phyloP scores from a whole-genome alignment of 1,140 invertebrate genomes.

The Olivierus martensii region DNA sequence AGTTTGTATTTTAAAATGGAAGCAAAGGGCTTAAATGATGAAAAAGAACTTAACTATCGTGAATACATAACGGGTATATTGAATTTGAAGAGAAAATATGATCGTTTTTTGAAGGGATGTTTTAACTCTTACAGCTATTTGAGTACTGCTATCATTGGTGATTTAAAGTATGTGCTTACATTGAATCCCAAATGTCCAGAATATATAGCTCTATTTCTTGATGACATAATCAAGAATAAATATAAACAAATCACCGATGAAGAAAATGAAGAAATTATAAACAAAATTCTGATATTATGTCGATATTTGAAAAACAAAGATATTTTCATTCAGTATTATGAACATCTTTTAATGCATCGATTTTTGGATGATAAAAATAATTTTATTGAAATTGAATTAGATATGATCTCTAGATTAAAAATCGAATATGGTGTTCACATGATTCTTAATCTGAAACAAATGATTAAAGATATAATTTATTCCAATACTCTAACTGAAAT shows the following conservation, averaged over 20 bases:
- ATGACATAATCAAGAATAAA: too few relatives aligned
- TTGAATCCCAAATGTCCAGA: too few relatives aligned
- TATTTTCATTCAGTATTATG: conserved; percentile 98
- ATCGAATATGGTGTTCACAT: conserved; percentile 99
- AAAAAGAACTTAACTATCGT: too few relatives aligned
- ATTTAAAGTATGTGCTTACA: too few relatives aligned
- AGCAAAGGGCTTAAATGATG: too few relatives aligned
- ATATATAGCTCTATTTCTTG: too few relatives aligned
- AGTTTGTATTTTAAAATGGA: too few relatives aligned
- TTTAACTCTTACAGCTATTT: too few relatives aligned
- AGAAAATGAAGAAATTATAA: conserved; percentile 91
- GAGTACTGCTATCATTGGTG: too few relatives aligned
- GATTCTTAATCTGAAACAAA: conserved; percentile 97
- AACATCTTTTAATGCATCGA: conserved; percentile 95
- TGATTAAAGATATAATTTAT: conserved; percentile 99
- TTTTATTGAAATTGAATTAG: conserved; percentile 97
- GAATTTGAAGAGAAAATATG: too few relatives aligned
- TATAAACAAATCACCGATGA: conserved; percentile 44
- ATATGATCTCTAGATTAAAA: conserved; percentile 99
- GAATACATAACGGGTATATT: too few relatives aligned
- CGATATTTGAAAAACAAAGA: conserved; percentile 98
- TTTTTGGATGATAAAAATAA: conserved; percentile 94
- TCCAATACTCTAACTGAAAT: conserved; percentile 98
- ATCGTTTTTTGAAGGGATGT: too few relatives aligned
- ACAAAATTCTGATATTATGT: conserved; percentile 99